Evolutionary conservation across 2,888 invertebrate genomes (phyloP).

Genomic region (Orchestes rusci): DNA sequence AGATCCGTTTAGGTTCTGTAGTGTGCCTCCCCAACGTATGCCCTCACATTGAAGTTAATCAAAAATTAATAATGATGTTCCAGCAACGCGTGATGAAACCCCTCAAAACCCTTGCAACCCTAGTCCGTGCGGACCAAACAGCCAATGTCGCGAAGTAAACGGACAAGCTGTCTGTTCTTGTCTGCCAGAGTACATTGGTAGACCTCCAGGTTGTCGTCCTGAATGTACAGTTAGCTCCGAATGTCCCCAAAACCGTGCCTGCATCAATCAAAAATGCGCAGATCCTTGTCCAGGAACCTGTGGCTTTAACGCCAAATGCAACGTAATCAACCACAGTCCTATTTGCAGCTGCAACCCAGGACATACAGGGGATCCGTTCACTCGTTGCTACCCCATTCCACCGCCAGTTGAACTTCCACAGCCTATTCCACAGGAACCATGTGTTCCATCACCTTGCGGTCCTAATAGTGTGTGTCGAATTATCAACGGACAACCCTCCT

Average conservation of each 20-base stretch:
- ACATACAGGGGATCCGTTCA: slow-evolving; percentile 63
- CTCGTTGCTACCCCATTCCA: slow-evolving; percentile 50
- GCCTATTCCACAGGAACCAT: slow-evolving; percentile 43
- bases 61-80: background rate
- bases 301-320: slow-evolving; percentile 61
- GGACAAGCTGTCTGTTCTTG: slow-evolving; percentile 71
- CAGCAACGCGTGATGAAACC: slow-evolving; percentile 45
- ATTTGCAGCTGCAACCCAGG: slow-evolving; percentile 62
- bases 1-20: slow-evolving; percentile 36
- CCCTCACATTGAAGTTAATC: slow-evolving; percentile 2
- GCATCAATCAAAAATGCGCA: slow-evolving; percentile 67
- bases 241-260: slow-evolving; percentile 64
- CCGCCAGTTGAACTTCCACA: slow-evolving; percentile 43
- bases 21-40: slow-evolving; percentile 34
- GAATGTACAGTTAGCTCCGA: slow-evolving; percentile 74
- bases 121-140: slow-evolving; percentile 70
- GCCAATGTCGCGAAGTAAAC: slow-evolving; percentile 63
- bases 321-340: slow-evolving; percentile 71
- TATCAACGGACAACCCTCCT: slow-evolving; percentile 54
- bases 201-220: slow-evolving; percentile 69
- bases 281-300: slow-evolving; percentile 71
- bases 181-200: slow-evolving; percentile 61
- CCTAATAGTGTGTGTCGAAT: slow-evolving; percentile 57
- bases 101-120: slow-evolving; percentile 42
- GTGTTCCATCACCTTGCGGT: slow-evolving; percentile 64